Conservation (phyloP, 2,113 vertebrate genomes). For the Myocastor coypus region DNA sequence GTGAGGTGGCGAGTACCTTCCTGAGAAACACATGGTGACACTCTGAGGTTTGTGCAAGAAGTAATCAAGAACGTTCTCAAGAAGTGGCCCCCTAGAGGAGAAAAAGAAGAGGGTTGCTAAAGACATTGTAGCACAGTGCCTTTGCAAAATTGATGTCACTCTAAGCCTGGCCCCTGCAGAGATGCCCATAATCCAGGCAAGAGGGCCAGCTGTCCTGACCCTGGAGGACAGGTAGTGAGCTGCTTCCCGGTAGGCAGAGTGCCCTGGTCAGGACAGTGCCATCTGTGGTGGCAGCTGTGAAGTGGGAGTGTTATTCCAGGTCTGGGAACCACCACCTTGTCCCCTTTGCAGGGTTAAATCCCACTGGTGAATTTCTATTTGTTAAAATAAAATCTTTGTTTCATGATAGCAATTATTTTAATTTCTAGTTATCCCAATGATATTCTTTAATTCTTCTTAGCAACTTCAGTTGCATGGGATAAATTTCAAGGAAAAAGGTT, state of each 20-base stretch:
- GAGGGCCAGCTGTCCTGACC: background rate
- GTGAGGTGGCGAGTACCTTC: background rate
- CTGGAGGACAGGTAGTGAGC: background rate
- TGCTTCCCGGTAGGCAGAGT: background rate
- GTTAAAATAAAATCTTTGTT: background rate
- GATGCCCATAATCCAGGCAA: background rate
- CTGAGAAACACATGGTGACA: background rate
- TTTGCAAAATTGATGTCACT: background rate
- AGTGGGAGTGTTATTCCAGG: background rate
- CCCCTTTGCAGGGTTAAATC: background rate
- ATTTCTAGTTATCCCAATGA: background rate
- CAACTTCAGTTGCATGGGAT: background rate
- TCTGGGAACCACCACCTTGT: background rate
- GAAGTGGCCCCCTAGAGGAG: background rate
- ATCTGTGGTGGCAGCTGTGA: background rate
- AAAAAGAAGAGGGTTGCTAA: background rate
- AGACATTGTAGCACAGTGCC: accelerated
- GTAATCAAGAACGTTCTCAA: background rate
- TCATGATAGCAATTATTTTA: background rate
- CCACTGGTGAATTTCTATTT: background rate
- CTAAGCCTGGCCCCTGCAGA: background rate
- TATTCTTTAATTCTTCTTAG: background rate
- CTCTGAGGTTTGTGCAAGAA: background rate
- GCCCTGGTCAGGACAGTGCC: background rate
- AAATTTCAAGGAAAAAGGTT: background rate